Conservation (phyloP, 2,888 invertebrate species). For the Trichogramma dendrolimi region DNA sequence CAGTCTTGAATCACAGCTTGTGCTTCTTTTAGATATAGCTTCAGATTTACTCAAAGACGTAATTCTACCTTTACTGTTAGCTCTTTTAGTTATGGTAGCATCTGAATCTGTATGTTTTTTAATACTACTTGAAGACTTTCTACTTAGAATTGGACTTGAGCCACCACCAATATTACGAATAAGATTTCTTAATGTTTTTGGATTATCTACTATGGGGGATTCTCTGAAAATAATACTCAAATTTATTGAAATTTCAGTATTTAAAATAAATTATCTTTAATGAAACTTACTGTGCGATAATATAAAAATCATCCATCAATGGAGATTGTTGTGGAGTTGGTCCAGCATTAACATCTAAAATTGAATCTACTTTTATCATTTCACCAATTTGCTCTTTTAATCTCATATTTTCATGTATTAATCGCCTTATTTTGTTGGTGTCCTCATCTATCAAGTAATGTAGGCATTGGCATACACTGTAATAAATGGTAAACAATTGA, state of each 20-base stretch:
- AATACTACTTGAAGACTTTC: conserved; percentile 54
- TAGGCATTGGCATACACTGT: conserved; percentile 82
- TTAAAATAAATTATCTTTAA: conserved; percentile 6
- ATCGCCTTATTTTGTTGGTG: conserved; percentile 69
- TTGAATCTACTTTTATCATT: conserved; percentile 55
- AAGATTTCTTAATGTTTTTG: conserved; percentile 72
- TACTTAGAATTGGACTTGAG: conserved; percentile 75
- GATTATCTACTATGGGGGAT: conserved; percentile 53
- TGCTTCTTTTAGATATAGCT: conserved; percentile 46
- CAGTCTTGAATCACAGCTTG: conserved; percentile 50
- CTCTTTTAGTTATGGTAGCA: conserved; percentile 41
- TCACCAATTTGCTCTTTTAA: conserved; percentile 60
- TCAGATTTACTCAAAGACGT: conserved; percentile 48
- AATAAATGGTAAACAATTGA: conserved; percentile 32
- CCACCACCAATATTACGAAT: conserved; percentile 76
- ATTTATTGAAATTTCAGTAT: not conserved
- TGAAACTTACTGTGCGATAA: conserved; percentile 70
- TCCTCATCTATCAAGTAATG: conserved; percentile 82
- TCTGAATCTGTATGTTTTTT: conserved; percentile 43
- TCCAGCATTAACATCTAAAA: conserved; percentile 62
- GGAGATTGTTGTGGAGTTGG: conserved; percentile 71
- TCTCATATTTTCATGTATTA: conserved; percentile 80
- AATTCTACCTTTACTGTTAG: conserved; percentile 45
- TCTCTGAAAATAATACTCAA: conserved; percentile 47
- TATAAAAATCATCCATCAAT: conserved; percentile 86